Percentiles rank a stretch among this genome's conserved stretches.
Conservation (phyloP, 1,140 invertebrate genomes). For the Antheraea pernyi region DNA sequence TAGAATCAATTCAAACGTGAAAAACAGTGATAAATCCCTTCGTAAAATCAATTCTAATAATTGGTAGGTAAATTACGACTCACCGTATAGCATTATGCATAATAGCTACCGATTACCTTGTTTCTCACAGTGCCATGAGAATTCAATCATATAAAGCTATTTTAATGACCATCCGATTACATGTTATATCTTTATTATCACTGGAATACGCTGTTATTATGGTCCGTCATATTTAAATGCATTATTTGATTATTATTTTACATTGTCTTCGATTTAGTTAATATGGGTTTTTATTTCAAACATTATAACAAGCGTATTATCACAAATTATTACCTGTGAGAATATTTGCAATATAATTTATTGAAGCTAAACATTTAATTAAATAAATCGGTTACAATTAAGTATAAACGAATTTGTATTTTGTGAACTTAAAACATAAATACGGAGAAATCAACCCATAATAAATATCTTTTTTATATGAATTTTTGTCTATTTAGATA, state of each 20-base stretch:
- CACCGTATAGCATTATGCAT: constrained; percentile 2
- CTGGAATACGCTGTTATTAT: constrained; percentile 50
- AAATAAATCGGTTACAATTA: too few species aligned
- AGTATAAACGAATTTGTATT: too few species aligned
- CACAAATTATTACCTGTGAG: too few species aligned
- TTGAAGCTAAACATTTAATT: too few species aligned
- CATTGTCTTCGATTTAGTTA: not conserved
- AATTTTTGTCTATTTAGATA: too few species aligned
- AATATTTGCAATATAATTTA: too few species aligned
- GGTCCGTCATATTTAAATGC: constrained; percentile 1
- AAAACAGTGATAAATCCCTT: constrained; percentile 3
- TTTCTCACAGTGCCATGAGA: constrained; percentile 61
- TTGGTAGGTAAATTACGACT: constrained; percentile 5
- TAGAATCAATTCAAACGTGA: not conserved
- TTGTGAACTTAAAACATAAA: too few species aligned
- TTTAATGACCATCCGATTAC: constrained; percentile 53
- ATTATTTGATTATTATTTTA: constrained; percentile 1
- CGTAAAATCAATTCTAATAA: constrained; percentile 1
- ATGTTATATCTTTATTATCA: constrained; percentile 34
- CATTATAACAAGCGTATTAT: too few species aligned
- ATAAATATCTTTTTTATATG: too few species aligned
- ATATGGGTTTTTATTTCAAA: not conserved
- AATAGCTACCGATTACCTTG: constrained; percentile 30
- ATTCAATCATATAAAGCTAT: constrained; percentile 57
- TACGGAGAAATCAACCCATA: too few species aligned